Evolutionary conservation across 2,113 vertebrate species (phyloP).

Genomic region (Zosterops borbonicus): DNA sequence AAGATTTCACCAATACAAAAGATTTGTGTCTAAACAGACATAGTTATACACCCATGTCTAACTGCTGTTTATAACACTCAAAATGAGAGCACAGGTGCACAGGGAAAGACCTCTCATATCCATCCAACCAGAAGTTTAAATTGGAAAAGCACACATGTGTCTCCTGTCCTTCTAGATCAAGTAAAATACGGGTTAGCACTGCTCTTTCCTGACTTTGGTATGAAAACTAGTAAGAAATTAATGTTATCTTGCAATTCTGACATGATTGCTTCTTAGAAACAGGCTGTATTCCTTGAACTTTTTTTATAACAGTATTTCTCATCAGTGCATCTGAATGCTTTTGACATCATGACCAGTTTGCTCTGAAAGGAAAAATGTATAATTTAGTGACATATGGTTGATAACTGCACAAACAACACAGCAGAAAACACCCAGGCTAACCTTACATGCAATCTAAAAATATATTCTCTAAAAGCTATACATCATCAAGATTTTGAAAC

Average conservation of each 20-base stretch:
- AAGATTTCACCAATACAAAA: background rate
- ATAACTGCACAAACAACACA: background rate
- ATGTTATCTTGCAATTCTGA: background rate
- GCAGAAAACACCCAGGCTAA: background rate
- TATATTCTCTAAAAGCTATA: background rate
- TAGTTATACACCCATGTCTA: background rate
- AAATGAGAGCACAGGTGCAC: background rate
- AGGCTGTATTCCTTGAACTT: background rate
- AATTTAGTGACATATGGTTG: background rate
- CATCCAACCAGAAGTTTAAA: background rate
- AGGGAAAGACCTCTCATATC: background rate
- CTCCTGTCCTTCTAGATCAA: background rate
- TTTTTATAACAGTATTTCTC: background rate
- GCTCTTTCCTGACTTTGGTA: background rate
- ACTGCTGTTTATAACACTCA: background rate
- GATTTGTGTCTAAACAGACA: background rate
- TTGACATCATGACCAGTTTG: background rate
- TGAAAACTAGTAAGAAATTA: background rate
- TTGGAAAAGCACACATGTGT: accelerated
- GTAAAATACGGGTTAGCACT: background rate
- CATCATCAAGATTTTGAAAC: background rate
- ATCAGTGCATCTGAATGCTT: background rate
- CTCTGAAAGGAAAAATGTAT: background rate
- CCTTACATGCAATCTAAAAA: background rate
- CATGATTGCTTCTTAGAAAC: background rate